Evolutionary conservation across 2,797 vertebrate genomes (phyloP).

Genomic region (Pristis pectinata): DNA sequence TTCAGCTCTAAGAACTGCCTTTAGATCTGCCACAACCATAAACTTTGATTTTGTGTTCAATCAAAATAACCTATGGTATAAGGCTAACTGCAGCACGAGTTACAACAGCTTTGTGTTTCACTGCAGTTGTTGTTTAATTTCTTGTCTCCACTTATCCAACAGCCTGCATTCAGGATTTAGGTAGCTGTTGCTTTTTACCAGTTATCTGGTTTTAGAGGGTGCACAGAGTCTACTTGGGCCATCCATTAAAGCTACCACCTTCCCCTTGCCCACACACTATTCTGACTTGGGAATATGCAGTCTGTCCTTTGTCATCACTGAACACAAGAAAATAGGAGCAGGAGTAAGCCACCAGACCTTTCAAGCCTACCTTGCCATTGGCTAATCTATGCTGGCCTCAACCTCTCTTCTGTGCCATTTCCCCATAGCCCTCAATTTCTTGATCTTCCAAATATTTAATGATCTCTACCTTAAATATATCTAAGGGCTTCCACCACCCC

Average conservation of each 20-base stretch:
- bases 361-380: too few relatives aligned
- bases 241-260: neutral
- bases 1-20: neutral
- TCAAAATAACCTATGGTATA: neutral
- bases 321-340: too few relatives aligned
- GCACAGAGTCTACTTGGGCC: neutral
- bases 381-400: too few relatives aligned
- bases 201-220: neutral
- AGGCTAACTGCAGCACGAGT: neutral
- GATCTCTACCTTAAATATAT: too few relatives aligned
- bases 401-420: too few relatives aligned
- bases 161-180: neutral
- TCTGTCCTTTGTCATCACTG: too few relatives aligned
- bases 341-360: too few relatives aligned
- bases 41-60: neutral
- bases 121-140: neutral
- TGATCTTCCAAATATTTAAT: too few relatives aligned
- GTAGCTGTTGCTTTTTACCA: neutral
- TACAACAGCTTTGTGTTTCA: neutral
- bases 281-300: too few relatives aligned
- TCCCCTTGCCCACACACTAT: too few relatives aligned
- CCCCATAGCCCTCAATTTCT: too few relatives aligned
- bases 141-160: neutral
- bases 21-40: neutral
- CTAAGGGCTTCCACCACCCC: too few relatives aligned